Evolutionary conservation across 2,797 vertebrate genomes (phyloP), one percentile per base, ranked within the genome.

Genomic region (Toxotes lorentzi): DNA sequence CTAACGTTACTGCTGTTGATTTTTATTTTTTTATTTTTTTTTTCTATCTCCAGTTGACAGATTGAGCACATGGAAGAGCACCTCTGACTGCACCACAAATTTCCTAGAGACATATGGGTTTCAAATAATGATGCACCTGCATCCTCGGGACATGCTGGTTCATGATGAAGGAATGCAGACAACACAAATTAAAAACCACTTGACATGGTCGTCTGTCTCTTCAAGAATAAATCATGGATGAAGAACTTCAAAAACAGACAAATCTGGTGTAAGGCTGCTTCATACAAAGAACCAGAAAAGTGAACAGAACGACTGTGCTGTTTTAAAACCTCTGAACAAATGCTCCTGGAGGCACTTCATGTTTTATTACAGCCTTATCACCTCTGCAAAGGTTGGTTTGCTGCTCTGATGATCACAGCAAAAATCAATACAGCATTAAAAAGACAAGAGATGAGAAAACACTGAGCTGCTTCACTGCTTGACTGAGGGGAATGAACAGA

Each of bases 361-460:
- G 30, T 60, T 79, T 77, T 81, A 78, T 66, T 60, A 51, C 54
- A 71, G 53, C 61, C 17, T n/a, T 30, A 1, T 6, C 40, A 24
- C 48, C 35, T 73, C 82, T 53, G 35, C 47, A 70, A 63, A 79
- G 43, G 67, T 63, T 43, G 7, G 11, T 64, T 50, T 78, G 56
- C 70, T 67, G 81, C 88, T 84, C 67, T 35, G 69, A 32, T 71
- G 73, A 85, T 84, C 79, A 76, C 73, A 71, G 76, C 30, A 76
- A 72, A 58, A 87, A 78, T 84, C 75, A 73, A 83, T 88, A 77
- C 0, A 3, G 8, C 60, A 51, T 83, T 84, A 78, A 60, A 76
- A 79, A 70, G 38, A 47, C 48, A 66, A n/a, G 38, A 40, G 23
- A 40, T 11, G 23, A 45, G 47, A 24, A 11, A 34, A 48, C 4